A percentile compares a stretch with the other conserved stretches of the same genome.
These are phyloP conservation scores for Pseudopipra pipra DNA, from an alignment of 2,113 vertebrate genomes.

Conservation along the genomic window DNA sequence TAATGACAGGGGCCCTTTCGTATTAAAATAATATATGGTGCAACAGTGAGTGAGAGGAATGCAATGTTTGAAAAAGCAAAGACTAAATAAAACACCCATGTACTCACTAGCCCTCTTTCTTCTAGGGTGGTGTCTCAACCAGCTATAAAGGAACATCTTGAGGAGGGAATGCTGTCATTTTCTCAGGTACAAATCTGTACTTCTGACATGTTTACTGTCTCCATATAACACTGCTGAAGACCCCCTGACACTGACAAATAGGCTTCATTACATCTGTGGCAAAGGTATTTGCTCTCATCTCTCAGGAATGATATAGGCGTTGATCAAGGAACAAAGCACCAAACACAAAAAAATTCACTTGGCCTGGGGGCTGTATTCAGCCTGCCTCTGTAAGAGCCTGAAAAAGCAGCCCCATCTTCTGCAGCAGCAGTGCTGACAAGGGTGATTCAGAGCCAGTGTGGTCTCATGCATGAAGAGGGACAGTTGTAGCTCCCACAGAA, in stretches of 20 bases:
- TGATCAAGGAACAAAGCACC: constrained; percentile 42
- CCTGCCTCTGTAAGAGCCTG: neutral
- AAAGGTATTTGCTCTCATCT: constrained; percentile 72
- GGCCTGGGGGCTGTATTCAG: constrained; percentile 39
- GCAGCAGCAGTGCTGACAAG: neutral
- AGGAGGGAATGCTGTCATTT: constrained; percentile 60
- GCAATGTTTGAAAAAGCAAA: constrained; percentile 64
- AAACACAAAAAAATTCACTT: constrained; percentile 52
- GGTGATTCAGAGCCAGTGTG: neutral
- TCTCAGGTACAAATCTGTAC: constrained; percentile 63
- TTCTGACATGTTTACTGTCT: constrained; percentile 63
- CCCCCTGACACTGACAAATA: constrained; percentile 70
- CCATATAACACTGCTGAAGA: constrained; percentile 46
- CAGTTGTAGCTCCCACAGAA: neutral
- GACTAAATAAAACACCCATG: constrained; percentile 70
- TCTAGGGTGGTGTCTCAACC: constrained; percentile 54
- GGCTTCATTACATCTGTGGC: constrained; percentile 53
- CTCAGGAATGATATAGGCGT: constrained; percentile 67
- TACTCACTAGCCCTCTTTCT: constrained; percentile 55
- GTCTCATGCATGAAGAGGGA: accelerated
- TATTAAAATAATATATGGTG: constrained; percentile 74
- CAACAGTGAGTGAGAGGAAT: constrained; percentile 66
- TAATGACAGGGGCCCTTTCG: constrained; percentile 73
- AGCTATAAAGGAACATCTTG: constrained; percentile 59
- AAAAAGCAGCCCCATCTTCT: neutral